Evolutionary conservation across 2,888 invertebrate genomes (phyloP).

Genomic region (Argyra leucocephala): DNA sequence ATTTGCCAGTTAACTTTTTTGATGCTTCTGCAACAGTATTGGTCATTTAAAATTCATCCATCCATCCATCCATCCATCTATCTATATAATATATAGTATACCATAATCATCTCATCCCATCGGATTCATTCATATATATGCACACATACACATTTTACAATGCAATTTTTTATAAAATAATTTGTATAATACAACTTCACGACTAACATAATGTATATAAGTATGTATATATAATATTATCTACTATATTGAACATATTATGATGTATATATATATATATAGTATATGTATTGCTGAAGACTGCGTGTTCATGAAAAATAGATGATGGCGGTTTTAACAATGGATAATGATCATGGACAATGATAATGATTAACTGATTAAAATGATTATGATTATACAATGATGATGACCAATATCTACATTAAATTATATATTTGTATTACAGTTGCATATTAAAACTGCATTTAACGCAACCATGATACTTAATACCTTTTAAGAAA

Average conservation of each 20-base stretch:
- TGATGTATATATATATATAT: too few species aligned
- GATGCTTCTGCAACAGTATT: background rate
- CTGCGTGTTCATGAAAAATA: too few species aligned
- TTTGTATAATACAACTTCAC: too few species aligned
- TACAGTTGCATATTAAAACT: slow-evolving; percentile 6
- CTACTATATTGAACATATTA: too few species aligned
- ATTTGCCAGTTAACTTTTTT: background rate
- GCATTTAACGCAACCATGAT: slow-evolving; percentile 6
- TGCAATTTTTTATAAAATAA: too few species aligned
- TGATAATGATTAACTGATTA: background rate
- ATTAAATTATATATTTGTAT: background rate
- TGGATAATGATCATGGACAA: background rate
- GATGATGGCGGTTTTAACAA: slow-evolving; percentile 2
- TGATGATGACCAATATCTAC: background rate
- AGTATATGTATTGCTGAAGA: too few species aligned
- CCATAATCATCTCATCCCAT: too few species aligned
- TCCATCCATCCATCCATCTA: background rate
- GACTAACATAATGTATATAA: too few species aligned
- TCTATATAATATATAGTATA: too few species aligned
- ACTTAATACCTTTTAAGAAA: slow-evolving; percentile 2
- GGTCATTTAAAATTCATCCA: background rate
- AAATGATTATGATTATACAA: background rate
- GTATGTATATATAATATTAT: too few species aligned
- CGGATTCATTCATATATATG: too few species aligned
- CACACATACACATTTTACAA: too few species aligned